These are phyloP conservation scores for Tipula unca DNA, from an alignment of 2,888 invertebrate species.

Conservation along the genomic window DNA sequence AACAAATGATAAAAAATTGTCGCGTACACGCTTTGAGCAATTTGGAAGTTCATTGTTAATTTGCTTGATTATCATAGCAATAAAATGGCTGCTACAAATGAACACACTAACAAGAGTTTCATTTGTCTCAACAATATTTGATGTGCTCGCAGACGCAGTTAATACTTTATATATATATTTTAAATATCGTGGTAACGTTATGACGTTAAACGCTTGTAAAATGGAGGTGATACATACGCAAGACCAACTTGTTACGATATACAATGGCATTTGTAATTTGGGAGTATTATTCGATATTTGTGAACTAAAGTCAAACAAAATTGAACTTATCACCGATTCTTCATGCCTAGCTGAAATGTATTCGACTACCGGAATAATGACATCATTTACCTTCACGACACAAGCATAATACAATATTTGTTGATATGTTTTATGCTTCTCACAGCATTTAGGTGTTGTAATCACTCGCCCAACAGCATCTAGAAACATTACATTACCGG, in stretches of 20 bases:
- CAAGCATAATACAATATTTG: not conserved
- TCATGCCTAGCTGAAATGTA: not conserved
- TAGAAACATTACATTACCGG: not conserved
- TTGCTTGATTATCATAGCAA: not conserved
- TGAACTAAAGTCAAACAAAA: not conserved
- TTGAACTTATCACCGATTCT: not conserved
- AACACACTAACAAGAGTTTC: not conserved
- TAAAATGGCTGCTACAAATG: no score
- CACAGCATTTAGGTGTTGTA: not conserved
- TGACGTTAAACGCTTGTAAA: not conserved
- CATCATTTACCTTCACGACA: not conserved
- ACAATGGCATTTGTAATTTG: not conserved
- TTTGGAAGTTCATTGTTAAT: not conserved
- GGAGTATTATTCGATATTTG: not conserved
- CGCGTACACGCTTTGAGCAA: not conserved
- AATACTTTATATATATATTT: not conserved
- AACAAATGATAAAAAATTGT: not conserved
- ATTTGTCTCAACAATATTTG: not conserved
- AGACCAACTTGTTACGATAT: not conserved
- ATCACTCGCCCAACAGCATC: not conserved
- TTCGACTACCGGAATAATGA: not conserved
- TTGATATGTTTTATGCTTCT: not conserved
- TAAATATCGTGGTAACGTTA: not conserved
- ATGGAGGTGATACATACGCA: not conserved
- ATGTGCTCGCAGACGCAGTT: not conserved